phyloP scores from a whole-genome alignment of 2,797 vertebrate species.

The Antennarius maculatus region DNA sequence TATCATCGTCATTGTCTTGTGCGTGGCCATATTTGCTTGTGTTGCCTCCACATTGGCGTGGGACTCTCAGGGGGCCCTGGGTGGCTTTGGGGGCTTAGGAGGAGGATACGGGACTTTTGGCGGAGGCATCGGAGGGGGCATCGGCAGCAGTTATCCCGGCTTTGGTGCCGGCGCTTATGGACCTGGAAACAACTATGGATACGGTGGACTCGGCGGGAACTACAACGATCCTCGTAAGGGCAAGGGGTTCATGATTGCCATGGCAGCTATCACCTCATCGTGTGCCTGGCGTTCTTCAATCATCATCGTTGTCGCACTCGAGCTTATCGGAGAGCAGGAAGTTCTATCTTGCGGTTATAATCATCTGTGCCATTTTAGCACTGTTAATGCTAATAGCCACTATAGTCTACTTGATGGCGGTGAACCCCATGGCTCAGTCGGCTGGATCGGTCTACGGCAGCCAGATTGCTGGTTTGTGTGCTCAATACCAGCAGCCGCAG shows the following conservation, averaged over 20 bases:
- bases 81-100: constrained; percentile 72
- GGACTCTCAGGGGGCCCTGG: constrained; percentile 78
- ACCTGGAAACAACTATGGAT: constrained; percentile 69
- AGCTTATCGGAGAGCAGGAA: constrained; percentile 78
- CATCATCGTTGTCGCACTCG: constrained; percentile 84
- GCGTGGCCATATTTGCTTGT: constrained; percentile 89
- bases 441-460: constrained; percentile 80
- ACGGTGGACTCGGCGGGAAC: constrained; percentile 79
- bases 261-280: constrained; percentile 85
- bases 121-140: background rate
- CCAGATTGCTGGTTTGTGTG: constrained; percentile 84
- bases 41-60: constrained; percentile 91
- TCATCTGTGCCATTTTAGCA: constrained; percentile 82
- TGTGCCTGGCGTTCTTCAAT: constrained; percentile 83
- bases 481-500: constrained; percentile 80
- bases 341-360: constrained; percentile 85
- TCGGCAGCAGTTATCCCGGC: constrained; percentile 39
- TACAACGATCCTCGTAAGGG: constrained; percentile 87
- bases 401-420: constrained; percentile 89
- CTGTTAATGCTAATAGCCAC: constrained; percentile 87
- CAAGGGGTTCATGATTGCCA: constrained; percentile 89
- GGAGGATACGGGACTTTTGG: background rate
- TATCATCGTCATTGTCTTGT: constrained; percentile 83
- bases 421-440: constrained; percentile 89
- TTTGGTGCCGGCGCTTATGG: constrained; percentile 32